Percentiles rank a stretch among this genome's conserved stretches.
Conservation (phyloP, 2,888 invertebrate species). For the Isoperla grammatica region DNA sequence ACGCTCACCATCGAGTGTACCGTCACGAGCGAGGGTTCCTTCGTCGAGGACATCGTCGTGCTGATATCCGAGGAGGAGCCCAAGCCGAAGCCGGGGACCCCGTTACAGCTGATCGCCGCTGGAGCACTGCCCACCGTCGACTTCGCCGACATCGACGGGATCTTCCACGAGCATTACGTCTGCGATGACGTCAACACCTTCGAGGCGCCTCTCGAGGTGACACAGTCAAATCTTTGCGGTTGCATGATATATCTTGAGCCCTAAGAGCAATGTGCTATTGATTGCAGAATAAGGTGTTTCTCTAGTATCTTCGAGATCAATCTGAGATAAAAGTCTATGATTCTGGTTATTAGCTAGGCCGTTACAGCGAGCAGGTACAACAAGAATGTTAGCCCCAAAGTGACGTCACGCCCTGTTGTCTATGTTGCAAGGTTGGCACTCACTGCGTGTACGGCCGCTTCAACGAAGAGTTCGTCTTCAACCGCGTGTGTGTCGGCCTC, state of each 20-base stretch:
- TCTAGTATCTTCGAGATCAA: too few species aligned
- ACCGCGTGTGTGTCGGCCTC: slow-evolving; percentile 17
- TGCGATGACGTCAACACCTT: slow-evolving; percentile 51
- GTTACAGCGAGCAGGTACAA: too few species aligned
- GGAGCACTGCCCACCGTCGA: slow-evolving; percentile 54
- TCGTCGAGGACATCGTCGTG: slow-evolving; percentile 41
- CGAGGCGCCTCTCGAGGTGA: slow-evolving; percentile 45
- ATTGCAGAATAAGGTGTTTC: too few species aligned
- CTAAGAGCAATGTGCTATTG: too few species aligned
- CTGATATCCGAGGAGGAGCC: slow-evolving; percentile 43
- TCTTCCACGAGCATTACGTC: slow-evolving; percentile 56
- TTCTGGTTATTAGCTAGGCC: too few species aligned
- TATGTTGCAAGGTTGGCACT: background rate
- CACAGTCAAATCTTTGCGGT: too few species aligned
- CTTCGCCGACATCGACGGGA: slow-evolving; percentile 51
- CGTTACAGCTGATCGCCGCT: slow-evolving; percentile 47
- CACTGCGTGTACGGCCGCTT: slow-evolving; percentile 6
- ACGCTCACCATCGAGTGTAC: slow-evolving; percentile 41
- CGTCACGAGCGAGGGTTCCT: slow-evolving; percentile 39
- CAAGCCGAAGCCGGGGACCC: slow-evolving; percentile 48
- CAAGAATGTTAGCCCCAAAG: too few species aligned
- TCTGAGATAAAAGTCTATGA: too few species aligned
- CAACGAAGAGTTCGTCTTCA: slow-evolving; percentile 7
- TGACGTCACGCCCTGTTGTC: too few species aligned
- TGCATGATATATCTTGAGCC: too few species aligned